A percentile compares a stretch with the other conserved stretches of the same genome.
Conservation (phyloP, 2,797 vertebrate species). For the Morus bassanus region DNA sequence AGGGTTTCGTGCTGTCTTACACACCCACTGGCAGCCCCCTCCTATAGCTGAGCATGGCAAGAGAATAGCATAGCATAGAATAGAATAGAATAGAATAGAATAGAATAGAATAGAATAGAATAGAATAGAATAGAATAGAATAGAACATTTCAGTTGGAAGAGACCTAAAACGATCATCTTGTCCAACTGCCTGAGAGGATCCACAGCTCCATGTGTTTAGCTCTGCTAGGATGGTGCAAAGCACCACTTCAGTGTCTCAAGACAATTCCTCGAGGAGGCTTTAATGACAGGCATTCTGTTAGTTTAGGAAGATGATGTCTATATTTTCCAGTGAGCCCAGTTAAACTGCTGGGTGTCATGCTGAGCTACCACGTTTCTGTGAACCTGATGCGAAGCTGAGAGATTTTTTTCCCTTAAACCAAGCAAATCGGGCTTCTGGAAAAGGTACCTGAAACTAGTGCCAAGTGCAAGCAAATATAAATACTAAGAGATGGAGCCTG, state of each 20-base stretch:
- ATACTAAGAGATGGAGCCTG: neutral
- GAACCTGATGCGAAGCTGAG: neutral
- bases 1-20: rapidly evolving
- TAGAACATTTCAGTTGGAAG: neutral
- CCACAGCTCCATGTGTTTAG: neutral
- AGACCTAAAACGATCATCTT: neutral
- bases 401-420: neutral
- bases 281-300: no score
- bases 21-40: neutral
- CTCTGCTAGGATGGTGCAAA: neutral
- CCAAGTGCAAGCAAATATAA: neutral
- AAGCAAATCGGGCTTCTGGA: neutral
- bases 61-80: neutral
- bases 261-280: neutral
- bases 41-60: neutral
- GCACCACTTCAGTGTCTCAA: rapidly evolving
- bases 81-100: neutral
- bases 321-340: neutral
- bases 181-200: neutral
- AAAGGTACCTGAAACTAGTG: neutral
- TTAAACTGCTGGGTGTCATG: neutral
- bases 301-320: neutral
- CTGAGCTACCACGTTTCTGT: neutral
- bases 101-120: no score
- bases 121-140: neutral